A percentile compares a stretch with the other conserved stretches of the same genome.
Conservation (phyloP, 2,113 vertebrate species). For the Leucopsar rothschildi region DNA sequence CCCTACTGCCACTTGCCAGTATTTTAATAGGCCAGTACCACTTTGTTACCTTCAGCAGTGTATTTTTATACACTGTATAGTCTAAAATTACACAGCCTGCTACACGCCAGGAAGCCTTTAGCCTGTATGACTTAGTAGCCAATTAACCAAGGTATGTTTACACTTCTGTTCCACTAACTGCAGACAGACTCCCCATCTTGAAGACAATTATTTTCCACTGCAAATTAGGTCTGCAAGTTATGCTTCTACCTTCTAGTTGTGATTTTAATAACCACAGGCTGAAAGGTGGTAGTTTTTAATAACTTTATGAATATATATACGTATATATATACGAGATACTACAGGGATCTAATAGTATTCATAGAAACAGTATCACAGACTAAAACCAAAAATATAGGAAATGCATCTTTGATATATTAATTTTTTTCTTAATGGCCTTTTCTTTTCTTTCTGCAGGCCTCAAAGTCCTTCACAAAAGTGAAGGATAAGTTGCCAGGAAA, state of each 20-base stretch:
- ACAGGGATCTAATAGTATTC: neutral
- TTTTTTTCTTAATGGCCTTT: neutral
- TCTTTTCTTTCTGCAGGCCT: neutral
- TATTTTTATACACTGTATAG: constrained; percentile 8
- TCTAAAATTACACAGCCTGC: constrained; percentile 28
- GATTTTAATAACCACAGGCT: neutral
- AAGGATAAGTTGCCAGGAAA: neutral
- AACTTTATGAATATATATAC: neutral
- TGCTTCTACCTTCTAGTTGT: neutral
- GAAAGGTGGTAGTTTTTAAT: neutral
- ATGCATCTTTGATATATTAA: neutral
- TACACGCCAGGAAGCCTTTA: neutral
- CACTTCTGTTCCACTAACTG: neutral
- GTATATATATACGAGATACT: neutral
- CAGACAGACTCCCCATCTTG: neutral
- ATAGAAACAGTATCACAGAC: neutral
- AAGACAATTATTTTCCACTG: neutral
- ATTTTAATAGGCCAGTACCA: constrained; percentile 17
- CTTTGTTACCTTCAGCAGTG: neutral
- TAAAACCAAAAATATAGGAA: neutral
- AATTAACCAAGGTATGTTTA: constrained; percentile 33
- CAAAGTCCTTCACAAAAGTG: neutral
- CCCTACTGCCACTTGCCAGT: constrained; percentile 2
- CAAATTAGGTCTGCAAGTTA: neutral
- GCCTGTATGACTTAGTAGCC: neutral